These are phyloP conservation scores for Lagocephalus sceleratus DNA, from an alignment of 2,797 vertebrate genomes.

Conservation along the genomic window DNA sequence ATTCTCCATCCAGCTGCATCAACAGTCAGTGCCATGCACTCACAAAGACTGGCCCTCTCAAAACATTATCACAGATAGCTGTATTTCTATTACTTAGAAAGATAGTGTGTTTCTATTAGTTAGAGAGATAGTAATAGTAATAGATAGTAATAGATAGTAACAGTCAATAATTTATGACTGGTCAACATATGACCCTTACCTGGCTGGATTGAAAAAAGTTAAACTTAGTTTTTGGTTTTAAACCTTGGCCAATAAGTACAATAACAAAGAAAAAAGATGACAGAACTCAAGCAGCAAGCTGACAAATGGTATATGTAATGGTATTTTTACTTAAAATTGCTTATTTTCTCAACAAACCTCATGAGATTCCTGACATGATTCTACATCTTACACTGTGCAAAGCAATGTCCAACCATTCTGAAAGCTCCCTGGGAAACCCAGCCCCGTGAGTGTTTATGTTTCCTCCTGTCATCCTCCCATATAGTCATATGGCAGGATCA, in stretches of 20 bases:
- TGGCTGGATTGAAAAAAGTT: no score
- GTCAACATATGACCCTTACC: no score
- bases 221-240: no score
- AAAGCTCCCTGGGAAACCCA: neutral
- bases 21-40: slow-evolving; percentile 37
- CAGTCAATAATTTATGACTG: no score
- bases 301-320: neutral
- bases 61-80: neutral
- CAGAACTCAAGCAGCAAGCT: no score
- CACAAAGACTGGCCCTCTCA: neutral
- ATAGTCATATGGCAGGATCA: slow-evolving; percentile 40
- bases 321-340: neutral
- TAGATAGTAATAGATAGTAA: no score
- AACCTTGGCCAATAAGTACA: no score
- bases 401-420: neutral
- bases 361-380: slow-evolving; percentile 1
- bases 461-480: slow-evolving; percentile 43
- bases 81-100: slow-evolving; percentile 28
- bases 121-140: slow-evolving; percentile 12
- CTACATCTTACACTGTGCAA: no score
- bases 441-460: slow-evolving; percentile 22
- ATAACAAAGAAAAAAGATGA: no score
- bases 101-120: slow-evolving; percentile 23
- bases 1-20: slow-evolving; percentile 67
- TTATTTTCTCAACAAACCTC: slow-evolving; percentile 1